A percentile compares a stretch with the other conserved stretches of the same genome.
phyloP scores from a whole-genome alignment of 2,888 invertebrate species.

The Rotaria magnacalcarata region DNA sequence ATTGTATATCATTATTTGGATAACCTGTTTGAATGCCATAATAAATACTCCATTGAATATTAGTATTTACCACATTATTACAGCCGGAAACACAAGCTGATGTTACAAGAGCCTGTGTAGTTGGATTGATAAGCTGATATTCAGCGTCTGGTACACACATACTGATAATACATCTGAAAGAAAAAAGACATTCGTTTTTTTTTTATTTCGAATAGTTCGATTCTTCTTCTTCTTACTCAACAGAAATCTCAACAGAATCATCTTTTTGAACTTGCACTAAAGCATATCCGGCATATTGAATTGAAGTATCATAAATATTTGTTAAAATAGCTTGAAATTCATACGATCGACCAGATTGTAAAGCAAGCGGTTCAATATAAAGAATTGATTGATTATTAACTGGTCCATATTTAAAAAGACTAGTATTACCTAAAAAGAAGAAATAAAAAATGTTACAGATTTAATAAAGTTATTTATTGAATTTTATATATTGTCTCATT shows the following conservation, averaged over 20 bases:
- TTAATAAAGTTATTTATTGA: too few relatives aligned
- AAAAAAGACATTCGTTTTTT: too few relatives aligned
- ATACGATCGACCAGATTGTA: neutral
- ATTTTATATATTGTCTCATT: too few relatives aligned
- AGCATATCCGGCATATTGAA: neutral
- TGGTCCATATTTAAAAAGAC: neutral
- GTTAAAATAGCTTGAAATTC: neutral
- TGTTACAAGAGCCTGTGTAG: neutral
- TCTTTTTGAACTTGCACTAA: neutral
- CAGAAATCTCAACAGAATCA: neutral
- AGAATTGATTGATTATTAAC: conserved; percentile 23
- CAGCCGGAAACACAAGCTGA: neutral
- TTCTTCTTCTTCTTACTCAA: neutral
- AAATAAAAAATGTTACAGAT: neutral
- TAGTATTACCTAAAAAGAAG: neutral
- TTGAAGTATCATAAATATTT: neutral
- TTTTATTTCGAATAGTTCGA: neutral
- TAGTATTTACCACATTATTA: neutral
- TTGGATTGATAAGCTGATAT: conserved; percentile 27
- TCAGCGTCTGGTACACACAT: conserved; percentile 22
- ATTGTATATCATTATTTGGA: conserved; percentile 30
- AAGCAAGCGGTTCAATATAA: neutral
- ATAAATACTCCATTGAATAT: conserved; percentile 5
- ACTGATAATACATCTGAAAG: neutral
- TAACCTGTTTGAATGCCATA: neutral